Conservation (phyloP, 2,113 vertebrate genomes). For the Synodontis membranacea region DNA sequence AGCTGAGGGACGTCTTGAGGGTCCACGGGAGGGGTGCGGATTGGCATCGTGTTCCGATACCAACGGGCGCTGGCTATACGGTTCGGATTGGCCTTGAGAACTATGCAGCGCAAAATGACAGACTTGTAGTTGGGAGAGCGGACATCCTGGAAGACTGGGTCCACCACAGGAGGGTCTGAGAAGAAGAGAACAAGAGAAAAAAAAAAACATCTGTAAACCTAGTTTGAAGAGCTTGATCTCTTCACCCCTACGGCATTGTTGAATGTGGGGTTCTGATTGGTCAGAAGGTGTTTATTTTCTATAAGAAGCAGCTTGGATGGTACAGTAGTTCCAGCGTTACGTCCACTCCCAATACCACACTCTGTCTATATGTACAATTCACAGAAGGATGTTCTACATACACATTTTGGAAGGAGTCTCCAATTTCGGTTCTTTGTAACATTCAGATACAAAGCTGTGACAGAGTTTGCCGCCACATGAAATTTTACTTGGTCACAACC, state of each 20-base stretch:
- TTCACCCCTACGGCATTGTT: not conserved
- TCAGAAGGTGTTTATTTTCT: not conserved
- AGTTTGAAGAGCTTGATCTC: not conserved
- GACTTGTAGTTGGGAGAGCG: conserved; percentile 81
- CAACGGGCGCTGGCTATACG: conserved; percentile 83
- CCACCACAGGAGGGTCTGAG: conserved; percentile 85
- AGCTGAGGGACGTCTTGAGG: conserved; percentile 82
- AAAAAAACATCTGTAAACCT: not conserved
- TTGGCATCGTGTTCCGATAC: conserved; percentile 81
- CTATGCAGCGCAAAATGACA: conserved; percentile 81
- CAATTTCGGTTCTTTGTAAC: not conserved
- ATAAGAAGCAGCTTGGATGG: not conserved
- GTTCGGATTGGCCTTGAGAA: conserved; percentile 85
- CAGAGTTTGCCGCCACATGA: not conserved
- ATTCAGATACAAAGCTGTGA: not conserved
- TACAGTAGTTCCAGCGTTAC: not conserved
- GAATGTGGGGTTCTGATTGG: not conserved
- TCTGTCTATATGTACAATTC: not conserved
- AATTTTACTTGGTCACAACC: not conserved
- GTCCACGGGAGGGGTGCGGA: conserved; percentile 74
- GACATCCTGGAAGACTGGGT: conserved; percentile 84
- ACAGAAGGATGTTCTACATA: not conserved
- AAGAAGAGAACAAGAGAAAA: not conserved
- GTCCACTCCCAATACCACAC: not conserved
- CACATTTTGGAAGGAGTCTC: not conserved